A percentile compares a stretch with the other conserved stretches of the same genome.
Evolutionary conservation across 2,113 vertebrate genomes (phyloP).

Genomic region (Brachirus orientalis): DNA sequence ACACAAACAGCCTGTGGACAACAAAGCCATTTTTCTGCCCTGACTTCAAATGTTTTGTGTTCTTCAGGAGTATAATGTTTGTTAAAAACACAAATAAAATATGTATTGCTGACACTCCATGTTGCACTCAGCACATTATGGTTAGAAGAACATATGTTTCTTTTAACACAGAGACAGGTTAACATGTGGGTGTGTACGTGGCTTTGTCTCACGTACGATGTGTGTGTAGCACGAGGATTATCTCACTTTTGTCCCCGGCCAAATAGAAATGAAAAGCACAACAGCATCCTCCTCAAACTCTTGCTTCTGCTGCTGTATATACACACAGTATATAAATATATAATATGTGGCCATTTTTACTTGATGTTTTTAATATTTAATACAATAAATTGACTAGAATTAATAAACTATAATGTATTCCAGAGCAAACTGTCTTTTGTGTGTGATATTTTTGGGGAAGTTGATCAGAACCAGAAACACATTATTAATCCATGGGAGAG

Average conservation of each 20-base stretch:
- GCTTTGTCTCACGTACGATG: slow-evolving; percentile 38
- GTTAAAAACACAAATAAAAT: slow-evolving; percentile 5
- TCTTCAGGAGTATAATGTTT: slow-evolving; percentile 10
- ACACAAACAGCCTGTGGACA: background rate
- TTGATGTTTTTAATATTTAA: slow-evolving; percentile 79
- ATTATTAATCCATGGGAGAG: too few relatives aligned
- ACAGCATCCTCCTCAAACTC: slow-evolving; percentile 54
- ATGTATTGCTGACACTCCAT: slow-evolving; percentile 14
- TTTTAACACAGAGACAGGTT: slow-evolving; percentile 36
- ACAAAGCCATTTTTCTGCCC: slow-evolving; percentile 22
- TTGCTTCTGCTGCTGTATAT: slow-evolving; percentile 79
- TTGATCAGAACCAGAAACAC: too few relatives aligned
- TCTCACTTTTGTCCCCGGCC: slow-evolving; percentile 40
- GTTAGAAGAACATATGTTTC: slow-evolving; percentile 13
- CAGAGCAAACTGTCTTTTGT: slow-evolving; percentile 24
- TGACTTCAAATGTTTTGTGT: background rate
- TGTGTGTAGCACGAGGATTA: slow-evolving; percentile 58
- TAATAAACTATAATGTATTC: slow-evolving; percentile 77
- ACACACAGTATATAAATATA: slow-evolving; percentile 15
- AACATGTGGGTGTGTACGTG: slow-evolving; percentile 30
- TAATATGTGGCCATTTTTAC: slow-evolving; percentile 68
- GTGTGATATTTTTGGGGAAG: slow-evolving; percentile 23
- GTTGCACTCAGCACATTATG: slow-evolving; percentile 23
- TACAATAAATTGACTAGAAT: slow-evolving; percentile 64
- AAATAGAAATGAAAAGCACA: slow-evolving; percentile 76